Evolutionary conservation across 2,113 vertebrate genomes (phyloP).

Genomic region (Vidua chalybeata): DNA sequence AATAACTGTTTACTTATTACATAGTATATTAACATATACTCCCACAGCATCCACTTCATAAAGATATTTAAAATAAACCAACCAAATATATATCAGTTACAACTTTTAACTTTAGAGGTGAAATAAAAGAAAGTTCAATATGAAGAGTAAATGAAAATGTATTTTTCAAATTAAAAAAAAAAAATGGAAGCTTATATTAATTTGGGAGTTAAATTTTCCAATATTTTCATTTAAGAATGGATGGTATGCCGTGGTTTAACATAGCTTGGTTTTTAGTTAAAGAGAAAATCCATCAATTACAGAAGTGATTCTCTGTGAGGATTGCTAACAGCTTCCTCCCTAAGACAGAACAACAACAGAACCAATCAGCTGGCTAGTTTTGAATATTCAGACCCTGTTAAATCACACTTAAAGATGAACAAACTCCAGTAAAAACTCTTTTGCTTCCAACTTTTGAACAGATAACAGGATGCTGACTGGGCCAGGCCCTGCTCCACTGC

Average conservation of each 20-base stretch:
- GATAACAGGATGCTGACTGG: no score
- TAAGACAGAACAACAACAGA: not conserved
- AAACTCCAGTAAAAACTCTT: not conserved
- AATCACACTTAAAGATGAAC: not conserved
- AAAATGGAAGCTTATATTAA: not conserved
- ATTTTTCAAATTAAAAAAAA: not conserved
- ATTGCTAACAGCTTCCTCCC: not conserved
- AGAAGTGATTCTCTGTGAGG: not conserved
- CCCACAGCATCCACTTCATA: not conserved
- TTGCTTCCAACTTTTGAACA: not conserved
- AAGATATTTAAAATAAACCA: not conserved
- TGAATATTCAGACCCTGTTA: not conserved
- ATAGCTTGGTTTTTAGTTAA: not conserved
- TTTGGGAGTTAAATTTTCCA: not conserved
- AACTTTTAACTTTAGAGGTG: not conserved
- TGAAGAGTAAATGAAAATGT: not conserved
- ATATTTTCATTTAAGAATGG: not conserved
- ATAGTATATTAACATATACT: not conserved
- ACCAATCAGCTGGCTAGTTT: not conserved
- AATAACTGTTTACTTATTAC: not conserved
- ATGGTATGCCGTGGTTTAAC: not conserved
- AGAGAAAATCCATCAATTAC: not conserved
- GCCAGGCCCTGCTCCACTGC: no score
- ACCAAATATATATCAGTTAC: not conserved
- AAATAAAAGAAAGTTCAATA: not conserved